phyloP scores from a whole-genome alignment of 2,113 vertebrate species.

The Butorides virescens region DNA sequence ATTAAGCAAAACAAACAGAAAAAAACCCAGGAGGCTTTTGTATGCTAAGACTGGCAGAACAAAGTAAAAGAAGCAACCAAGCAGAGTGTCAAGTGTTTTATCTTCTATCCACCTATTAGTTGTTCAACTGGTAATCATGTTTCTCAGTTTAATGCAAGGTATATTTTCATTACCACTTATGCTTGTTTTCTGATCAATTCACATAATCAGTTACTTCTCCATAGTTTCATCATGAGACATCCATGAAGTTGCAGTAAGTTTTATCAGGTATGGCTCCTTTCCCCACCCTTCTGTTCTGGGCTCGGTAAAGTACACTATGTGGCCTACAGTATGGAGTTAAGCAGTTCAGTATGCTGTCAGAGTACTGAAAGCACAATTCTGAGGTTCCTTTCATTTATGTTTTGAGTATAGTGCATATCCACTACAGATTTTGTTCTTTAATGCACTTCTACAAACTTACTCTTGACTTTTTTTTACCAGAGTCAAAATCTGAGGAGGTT shows the following conservation, averaged over 20 bases:
- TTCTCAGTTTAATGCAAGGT: background rate
- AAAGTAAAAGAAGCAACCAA: background rate
- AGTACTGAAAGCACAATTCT: background rate
- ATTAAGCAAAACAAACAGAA: background rate
- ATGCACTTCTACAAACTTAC: background rate
- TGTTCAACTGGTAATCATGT: background rate
- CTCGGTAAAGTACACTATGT: fast-evolving
- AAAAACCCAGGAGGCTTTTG: background rate
- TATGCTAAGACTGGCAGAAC: background rate
- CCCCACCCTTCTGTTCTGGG: background rate
- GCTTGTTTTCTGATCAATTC: background rate
- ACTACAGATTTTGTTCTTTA: background rate
- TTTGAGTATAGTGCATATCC: background rate
- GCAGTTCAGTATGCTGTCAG: background rate
- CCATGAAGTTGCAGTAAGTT: constrained; percentile 16
- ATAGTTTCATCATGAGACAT: constrained; percentile 32
- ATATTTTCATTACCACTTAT: background rate
- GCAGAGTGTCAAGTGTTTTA: background rate
- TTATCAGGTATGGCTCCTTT: background rate
- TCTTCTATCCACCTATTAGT: background rate
- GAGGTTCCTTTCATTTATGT: background rate
- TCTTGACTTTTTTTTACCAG: background rate
- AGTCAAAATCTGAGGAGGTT: background rate
- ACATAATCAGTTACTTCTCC: background rate
- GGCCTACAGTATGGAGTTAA: background rate